These are phyloP conservation scores for Lymantria monacha DNA, from an alignment of 2,888 invertebrate genomes.

Conservation along the genomic window DNA sequence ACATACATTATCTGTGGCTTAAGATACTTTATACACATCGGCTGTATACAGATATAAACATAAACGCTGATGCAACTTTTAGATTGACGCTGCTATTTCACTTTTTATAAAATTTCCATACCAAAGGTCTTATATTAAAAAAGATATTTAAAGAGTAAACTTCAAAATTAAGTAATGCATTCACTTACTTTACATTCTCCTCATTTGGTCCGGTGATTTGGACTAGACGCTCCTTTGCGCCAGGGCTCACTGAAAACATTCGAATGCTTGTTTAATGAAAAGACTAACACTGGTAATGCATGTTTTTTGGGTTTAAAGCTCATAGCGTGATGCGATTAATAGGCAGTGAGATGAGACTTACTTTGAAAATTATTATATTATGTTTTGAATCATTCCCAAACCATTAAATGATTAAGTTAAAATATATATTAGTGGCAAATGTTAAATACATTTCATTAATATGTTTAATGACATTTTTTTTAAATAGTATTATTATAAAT, in stretches of 20 bases:
- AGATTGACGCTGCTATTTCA: no score
- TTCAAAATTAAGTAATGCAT: background rate
- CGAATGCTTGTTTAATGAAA: conserved; percentile 21
- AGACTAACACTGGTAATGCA: conserved; percentile 21
- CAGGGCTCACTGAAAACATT: conserved; percentile 90
- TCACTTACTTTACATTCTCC: conserved; percentile 92
- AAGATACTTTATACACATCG: no score
- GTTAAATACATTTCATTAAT: background rate
- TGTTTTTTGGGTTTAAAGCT: conserved; percentile 40
- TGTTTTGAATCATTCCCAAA: conserved; percentile 28
- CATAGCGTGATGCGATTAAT: conserved; percentile 59
- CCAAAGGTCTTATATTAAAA: no score
- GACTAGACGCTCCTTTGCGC: conserved; percentile 96
- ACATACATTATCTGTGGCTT: no score
- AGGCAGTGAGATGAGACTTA: conserved; percentile 41
- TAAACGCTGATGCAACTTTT: no score
- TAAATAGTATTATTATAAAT: background rate
- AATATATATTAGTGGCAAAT: conserved; percentile 18
- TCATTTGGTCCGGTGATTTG: conserved; percentile 97
- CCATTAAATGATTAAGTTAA: conserved; percentile 10
- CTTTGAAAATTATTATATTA: conserved; percentile 17
- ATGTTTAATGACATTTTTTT: background rate
- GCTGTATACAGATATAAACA: no score
- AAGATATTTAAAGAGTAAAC: no score
- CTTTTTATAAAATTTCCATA: no score